A percentile compares a stretch with the other conserved stretches of the same genome.
phyloP scores from a whole-genome alignment of 2,888 invertebrate species.

The Dioctria linearis region DNA sequence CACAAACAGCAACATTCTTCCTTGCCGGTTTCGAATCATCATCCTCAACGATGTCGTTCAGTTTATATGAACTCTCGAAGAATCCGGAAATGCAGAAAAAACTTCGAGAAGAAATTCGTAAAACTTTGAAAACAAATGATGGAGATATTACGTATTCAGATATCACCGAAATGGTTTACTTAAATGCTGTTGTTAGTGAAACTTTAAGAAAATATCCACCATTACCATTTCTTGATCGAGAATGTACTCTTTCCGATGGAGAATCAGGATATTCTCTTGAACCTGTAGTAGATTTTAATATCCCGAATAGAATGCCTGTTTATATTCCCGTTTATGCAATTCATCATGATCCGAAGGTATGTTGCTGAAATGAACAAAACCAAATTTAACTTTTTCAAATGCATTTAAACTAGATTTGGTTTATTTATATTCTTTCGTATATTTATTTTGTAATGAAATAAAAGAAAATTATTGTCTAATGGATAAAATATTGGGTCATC shows the following conservation, averaged over 20 bases:
- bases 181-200: constrained; percentile 70
- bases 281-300: constrained; percentile 63
- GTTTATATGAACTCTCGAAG: constrained; percentile 70
- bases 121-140: constrained; percentile 64
- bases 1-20: constrained; percentile 70
- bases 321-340: constrained; percentile 67
- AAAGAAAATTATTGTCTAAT: too few relatives aligned
- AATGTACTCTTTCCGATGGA: constrained; percentile 63
- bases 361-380: not conserved
- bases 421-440: too few relatives aligned
- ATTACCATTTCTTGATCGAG: constrained; percentile 68
- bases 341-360: constrained; percentile 68
- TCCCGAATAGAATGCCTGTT: constrained; percentile 68
- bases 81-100: constrained; percentile 69
- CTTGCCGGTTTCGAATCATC: constrained; percentile 70
- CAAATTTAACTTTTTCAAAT: not conserved
- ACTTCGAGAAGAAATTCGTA: constrained; percentile 69
- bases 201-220: constrained; percentile 69
- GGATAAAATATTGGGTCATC: too few relatives aligned
- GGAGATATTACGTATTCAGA: constrained; percentile 69
- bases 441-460: too few relatives aligned
- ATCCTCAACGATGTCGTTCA: constrained; percentile 71
- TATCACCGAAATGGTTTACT: constrained; percentile 69
- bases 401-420: not conserved
- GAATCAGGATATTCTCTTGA: constrained; percentile 63